phyloP scores from a whole-genome alignment of 1,140 invertebrate species.

The Oscheius sp. region DNA sequence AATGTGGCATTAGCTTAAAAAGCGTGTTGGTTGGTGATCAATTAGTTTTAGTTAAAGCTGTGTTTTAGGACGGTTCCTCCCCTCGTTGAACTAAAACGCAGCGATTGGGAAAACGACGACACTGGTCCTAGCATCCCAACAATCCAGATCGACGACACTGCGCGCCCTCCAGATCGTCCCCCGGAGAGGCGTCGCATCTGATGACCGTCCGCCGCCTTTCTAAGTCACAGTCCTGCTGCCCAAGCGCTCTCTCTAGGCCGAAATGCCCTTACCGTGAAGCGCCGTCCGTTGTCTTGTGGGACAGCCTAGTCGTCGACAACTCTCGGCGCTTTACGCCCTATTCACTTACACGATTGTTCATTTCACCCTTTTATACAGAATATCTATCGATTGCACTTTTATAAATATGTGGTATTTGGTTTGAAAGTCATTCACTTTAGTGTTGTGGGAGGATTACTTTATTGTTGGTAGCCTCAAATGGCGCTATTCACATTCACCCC shows the following conservation, averaged over 20 bases:
- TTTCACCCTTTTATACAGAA: too few species aligned
- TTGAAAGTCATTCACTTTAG: too few species aligned
- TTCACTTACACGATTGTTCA: too few species aligned
- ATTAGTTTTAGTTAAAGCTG: not conserved
- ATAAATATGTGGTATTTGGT: too few species aligned
- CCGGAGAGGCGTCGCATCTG: conserved; percentile 10
- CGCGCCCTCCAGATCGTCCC: not conserved
- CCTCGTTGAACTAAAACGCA: conserved; percentile 9
- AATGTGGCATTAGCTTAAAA: not conserved
- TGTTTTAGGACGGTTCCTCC: conserved; percentile 3
- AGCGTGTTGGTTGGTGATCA: not conserved
- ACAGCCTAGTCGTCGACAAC: not conserved
- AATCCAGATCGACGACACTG: conserved; percentile 21
- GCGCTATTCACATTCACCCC: too few species aligned
- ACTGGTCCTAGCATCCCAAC: not conserved
- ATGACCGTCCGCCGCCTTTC: not conserved
- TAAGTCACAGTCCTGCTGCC: not conserved
- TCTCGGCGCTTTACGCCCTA: not conserved
- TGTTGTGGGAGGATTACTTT: too few species aligned
- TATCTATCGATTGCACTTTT: too few species aligned
- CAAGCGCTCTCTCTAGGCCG: too few species aligned
- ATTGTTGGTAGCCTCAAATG: too few species aligned
- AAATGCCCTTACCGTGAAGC: too few species aligned
- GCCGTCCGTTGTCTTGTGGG: not conserved
- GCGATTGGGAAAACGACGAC: conserved; percentile 9